phyloP scores from a whole-genome alignment of 2,888 invertebrate genomes.

The Tenthredo mesomela region DNA sequence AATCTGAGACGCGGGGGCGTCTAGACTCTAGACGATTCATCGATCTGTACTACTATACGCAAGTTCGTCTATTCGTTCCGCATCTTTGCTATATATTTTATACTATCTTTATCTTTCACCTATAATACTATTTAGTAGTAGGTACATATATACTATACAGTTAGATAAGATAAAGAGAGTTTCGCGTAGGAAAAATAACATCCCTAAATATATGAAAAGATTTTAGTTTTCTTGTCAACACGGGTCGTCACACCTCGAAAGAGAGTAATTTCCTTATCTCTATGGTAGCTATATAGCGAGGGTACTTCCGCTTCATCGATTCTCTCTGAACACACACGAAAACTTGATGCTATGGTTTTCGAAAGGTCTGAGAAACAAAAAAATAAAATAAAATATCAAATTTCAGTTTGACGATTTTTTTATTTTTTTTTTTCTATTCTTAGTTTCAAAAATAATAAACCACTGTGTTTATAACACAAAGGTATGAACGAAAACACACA shows the following conservation, averaged over 20 bases:
- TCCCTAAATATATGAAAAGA: not conserved
- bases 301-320: slow-evolving; percentile 27
- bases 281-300: not conserved
- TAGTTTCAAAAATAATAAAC: not conserved
- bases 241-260: not conserved
- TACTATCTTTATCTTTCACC: not conserved
- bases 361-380: not conserved
- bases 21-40: slow-evolving; percentile 12
- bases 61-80: not conserved
- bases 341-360: not conserved
- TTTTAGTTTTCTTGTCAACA: not conserved
- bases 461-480: not conserved
- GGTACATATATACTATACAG: too few species aligned
- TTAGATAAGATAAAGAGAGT: not conserved
- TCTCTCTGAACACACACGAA: not conserved
- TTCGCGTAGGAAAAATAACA: not conserved
- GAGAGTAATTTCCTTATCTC: slow-evolving; percentile 27
- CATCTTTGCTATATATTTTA: not conserved
- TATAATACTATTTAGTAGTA: too few species aligned
- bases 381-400: not conserved
- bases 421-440: not conserved
- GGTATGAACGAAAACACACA: not conserved
- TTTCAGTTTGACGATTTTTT: not conserved
- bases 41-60: not conserved
- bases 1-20: not conserved